phyloP scores from a whole-genome alignment of 1,140 invertebrate genomes.

The Diuraphis noxia region DNA sequence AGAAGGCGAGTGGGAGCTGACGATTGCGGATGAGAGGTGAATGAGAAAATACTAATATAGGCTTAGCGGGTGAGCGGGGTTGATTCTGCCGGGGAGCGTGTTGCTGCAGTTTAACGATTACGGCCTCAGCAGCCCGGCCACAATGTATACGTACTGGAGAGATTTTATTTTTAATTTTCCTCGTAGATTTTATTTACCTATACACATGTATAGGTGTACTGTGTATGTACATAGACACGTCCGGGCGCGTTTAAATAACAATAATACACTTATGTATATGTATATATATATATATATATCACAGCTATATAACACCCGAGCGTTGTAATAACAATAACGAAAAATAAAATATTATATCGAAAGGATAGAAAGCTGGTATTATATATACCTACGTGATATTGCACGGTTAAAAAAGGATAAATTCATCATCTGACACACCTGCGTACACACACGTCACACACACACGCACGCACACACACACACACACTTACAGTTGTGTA shows the following conservation, averaged over 20 bases:
- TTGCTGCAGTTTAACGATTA: slow-evolving; percentile 33
- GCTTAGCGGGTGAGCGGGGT: neutral
- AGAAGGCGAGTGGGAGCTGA: neutral
- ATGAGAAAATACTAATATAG: neutral
- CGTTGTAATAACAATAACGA: neutral
- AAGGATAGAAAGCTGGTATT: neutral
- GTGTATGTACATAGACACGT: neutral
- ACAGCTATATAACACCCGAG: neutral
- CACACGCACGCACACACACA: no score
- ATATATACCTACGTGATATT: neutral
- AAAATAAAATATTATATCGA: neutral
- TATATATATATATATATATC: neutral
- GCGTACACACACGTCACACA: neutral
- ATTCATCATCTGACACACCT: neutral
- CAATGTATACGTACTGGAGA: neutral
- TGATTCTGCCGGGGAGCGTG: neutral
- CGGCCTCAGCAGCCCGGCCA: neutral
- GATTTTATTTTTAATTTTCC: neutral
- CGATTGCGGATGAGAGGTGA: neutral
- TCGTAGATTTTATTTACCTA: neutral
- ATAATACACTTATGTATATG: neutral
- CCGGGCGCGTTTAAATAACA: neutral
- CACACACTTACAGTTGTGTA: neutral
- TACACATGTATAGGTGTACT: no score
- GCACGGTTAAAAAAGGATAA: neutral